These are phyloP conservation scores for Sylvilagus floridanus DNA, from an alignment of 2,797 vertebrate species.

Conservation along the genomic window DNA sequence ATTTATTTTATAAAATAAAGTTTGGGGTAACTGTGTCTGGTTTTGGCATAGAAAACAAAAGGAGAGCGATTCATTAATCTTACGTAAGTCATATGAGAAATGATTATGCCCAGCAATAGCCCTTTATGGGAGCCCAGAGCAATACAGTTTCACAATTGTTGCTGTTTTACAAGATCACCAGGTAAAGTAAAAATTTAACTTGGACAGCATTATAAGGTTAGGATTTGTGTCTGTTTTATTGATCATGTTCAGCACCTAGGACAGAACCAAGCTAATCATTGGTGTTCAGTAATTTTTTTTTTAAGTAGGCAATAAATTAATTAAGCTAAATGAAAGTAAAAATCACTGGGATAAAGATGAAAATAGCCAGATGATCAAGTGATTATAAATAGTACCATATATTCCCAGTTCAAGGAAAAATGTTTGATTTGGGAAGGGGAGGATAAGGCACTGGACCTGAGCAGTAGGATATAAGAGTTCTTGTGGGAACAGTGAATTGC, in stretches of 20 bases:
- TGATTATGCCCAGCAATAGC: background rate
- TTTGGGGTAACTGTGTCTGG: accelerated
- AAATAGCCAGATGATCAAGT: background rate
- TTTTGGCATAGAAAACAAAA: background rate
- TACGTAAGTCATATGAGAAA: background rate
- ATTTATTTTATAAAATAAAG: background rate
- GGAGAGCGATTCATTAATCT: background rate
- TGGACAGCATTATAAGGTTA: background rate
- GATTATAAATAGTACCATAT: background rate
- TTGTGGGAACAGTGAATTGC: background rate
- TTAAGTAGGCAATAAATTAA: background rate
- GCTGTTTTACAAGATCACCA: background rate
- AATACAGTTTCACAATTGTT: background rate
- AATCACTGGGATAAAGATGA: background rate
- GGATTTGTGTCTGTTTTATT: background rate
- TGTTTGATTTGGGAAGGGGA: background rate
- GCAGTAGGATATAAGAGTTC: background rate
- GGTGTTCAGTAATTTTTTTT: background rate
- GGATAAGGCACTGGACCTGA: background rate
- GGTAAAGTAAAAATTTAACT: background rate
- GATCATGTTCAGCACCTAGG: background rate
- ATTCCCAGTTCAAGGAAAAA: background rate
- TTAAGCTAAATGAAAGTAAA: background rate
- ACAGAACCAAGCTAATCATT: background rate
- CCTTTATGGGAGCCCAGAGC: background rate